phyloP scores from a whole-genome alignment of 2,113 vertebrate genomes.

The Apodemus speciosus region DNA sequence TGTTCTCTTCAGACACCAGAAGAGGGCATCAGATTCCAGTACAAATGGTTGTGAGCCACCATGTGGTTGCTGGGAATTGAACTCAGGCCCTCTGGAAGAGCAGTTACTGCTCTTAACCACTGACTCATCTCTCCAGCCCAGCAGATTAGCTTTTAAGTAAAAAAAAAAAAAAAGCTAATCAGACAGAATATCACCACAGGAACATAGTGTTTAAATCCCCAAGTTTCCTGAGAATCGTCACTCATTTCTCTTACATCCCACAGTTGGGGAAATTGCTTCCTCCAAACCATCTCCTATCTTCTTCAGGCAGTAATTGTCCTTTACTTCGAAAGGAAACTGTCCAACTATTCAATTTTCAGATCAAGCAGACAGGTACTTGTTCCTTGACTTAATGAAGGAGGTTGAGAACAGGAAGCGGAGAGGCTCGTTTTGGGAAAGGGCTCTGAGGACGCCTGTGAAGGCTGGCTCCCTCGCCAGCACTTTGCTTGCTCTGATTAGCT shows the following conservation, averaged over 20 bases:
- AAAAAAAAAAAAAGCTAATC: not conserved
- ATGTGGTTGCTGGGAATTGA: too few species aligned
- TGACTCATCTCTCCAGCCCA: too few species aligned
- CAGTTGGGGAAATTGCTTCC: constrained; percentile 23
- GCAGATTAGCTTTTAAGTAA: not conserved
- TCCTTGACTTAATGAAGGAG: not conserved
- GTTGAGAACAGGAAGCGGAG: constrained; percentile 11
- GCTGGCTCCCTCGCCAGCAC: not conserved
- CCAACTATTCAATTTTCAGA: not conserved
- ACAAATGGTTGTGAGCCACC: too few species aligned
- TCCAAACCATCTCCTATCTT: not conserved
- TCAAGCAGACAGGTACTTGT: not conserved
- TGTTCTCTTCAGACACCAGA: too few species aligned
- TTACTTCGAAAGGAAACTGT: constrained; percentile 26
- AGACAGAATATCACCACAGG: not conserved
- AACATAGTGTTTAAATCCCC: not conserved
- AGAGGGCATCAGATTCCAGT: too few species aligned
- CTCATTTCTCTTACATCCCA: not conserved
- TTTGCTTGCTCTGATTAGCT: constrained; percentile 39
- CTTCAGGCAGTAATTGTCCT: constrained; percentile 11
- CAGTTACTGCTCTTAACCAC: too few species aligned
- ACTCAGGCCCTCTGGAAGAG: too few species aligned
- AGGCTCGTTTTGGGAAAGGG: not conserved
- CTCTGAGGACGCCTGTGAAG: not conserved
- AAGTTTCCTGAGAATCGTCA: not conserved